Percentiles rank a stretch among this genome's conserved stretches.
phyloP scores from a whole-genome alignment of 2,113 vertebrate species.

The Pipa parva region DNA sequence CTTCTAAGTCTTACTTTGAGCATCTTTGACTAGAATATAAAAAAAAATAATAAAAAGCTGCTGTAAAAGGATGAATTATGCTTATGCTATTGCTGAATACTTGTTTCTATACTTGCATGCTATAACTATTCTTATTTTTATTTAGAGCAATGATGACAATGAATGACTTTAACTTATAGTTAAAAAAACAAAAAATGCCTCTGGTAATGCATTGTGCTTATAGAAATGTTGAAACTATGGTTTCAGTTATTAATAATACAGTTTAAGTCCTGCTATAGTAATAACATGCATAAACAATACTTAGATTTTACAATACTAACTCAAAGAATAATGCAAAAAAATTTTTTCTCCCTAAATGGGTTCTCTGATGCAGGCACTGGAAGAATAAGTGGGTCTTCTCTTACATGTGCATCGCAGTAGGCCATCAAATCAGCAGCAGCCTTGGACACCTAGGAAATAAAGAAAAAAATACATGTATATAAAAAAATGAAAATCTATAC shows the following conservation, averaged over 20 bases:
- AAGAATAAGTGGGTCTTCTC: conserved; percentile 92
- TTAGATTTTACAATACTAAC: conserved; percentile 41
- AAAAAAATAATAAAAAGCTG: not conserved
- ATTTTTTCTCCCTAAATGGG: conserved; percentile 98
- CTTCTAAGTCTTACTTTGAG: not conserved
- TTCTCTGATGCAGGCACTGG: conserved; percentile 96
- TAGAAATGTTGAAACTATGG: conserved; percentile 42
- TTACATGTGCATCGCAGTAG: conserved; percentile 91
- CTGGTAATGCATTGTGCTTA: conserved; percentile 32
- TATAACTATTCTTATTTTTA: not conserved
- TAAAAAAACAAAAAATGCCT: conserved; percentile 10
- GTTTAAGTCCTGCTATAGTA: conserved; percentile 25
- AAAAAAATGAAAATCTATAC: no score
- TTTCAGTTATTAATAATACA: conserved; percentile 34
- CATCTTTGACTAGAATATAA: not conserved
- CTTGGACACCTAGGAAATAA: conserved; percentile 81
- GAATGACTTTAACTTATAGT: not conserved
- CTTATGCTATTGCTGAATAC: conserved; percentile 11
- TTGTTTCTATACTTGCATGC: conserved; percentile 2
- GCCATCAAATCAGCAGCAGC: conserved; percentile 93
- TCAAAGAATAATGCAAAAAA: conserved; percentile 96
- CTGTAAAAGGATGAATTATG: not conserved
- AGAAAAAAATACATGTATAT: no score
- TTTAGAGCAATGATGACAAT: not conserved
- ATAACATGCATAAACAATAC: conserved; percentile 53